Conservation (phyloP, 2,113 vertebrate species). For the Cavia porcellus region DNA sequence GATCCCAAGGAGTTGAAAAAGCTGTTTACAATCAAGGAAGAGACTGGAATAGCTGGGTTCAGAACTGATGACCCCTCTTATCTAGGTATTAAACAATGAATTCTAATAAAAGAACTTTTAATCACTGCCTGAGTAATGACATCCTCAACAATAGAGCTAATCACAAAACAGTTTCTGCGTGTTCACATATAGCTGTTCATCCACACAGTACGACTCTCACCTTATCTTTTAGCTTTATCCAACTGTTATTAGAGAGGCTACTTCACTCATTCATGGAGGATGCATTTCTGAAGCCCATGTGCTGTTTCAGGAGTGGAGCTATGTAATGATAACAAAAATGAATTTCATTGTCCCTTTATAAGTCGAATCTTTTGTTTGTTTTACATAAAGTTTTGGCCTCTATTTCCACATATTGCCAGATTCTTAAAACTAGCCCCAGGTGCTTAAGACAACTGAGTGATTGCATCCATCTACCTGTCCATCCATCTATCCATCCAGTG, state of each 20-base stretch:
- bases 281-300: background rate
- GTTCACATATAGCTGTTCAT: slow-evolving; percentile 11
- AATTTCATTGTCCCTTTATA: background rate
- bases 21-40: background rate
- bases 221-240: background rate
- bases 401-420: background rate
- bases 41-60: background rate
- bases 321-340: slow-evolving; percentile 12
- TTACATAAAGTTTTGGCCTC: background rate
- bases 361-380: background rate
- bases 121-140: slow-evolving; percentile 22
- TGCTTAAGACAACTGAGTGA: background rate
- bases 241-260: background rate
- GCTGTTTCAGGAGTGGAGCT: background rate
- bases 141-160: slow-evolving; percentile 58
- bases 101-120: slow-evolving; percentile 64
- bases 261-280: background rate
- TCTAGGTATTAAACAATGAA: slow-evolving; percentile 42
- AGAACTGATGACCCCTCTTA: background rate
- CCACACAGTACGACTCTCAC: background rate
- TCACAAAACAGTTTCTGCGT: slow-evolving; percentile 26
- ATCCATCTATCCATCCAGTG: background rate
- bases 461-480: background rate
- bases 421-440: background rate
- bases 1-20: background rate